Evolutionary conservation across 2,797 vertebrate genomes (phyloP).

Genomic region (Hippocampus kuda): DNA sequence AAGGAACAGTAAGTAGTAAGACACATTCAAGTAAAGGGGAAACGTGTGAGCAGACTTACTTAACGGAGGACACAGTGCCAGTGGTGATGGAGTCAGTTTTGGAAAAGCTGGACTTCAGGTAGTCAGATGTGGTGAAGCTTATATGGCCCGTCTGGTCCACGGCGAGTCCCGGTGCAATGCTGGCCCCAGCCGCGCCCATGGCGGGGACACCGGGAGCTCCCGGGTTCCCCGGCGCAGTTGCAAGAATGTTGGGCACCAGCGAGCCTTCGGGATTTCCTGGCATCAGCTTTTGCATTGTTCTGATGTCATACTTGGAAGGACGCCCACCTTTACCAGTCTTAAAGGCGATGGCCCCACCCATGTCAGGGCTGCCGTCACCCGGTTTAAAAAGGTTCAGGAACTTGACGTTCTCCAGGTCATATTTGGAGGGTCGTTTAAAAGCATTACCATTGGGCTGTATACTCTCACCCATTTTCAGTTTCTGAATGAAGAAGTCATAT

Average conservation of each 20-base stretch:
- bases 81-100: conserved; percentile 99
- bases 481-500: conserved; percentile 97
- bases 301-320: conserved; percentile 94
- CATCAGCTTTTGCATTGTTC: conserved; percentile 88
- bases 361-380: conserved; percentile 91
- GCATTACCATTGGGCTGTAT: conserved; percentile 87
- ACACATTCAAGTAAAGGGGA: neutral
- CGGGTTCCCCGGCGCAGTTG: conserved; percentile 69
- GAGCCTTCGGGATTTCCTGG: conserved; percentile 75
- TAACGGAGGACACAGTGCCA: conserved; percentile 96
- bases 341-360: conserved; percentile 97
- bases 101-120: conserved; percentile 95
- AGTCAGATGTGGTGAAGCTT: conserved; percentile 84
- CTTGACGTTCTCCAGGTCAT: conserved; percentile 96
- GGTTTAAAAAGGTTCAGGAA: conserved; percentile 97
- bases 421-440: conserved; percentile 95
- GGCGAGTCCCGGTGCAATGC: conserved; percentile 59
- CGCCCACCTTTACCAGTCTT: conserved; percentile 97
- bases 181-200: conserved; percentile 49
- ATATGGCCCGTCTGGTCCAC: conserved; percentile 79
- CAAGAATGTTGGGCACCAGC: conserved; percentile 73
- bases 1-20: neutral
- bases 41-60: conserved; percentile 72
- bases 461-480: conserved; percentile 90
- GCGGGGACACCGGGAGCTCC: conserved; percentile 61